phyloP scores from a whole-genome alignment of 92 coral and sea anemone species.

The Phenganax subtilis region DNA sequence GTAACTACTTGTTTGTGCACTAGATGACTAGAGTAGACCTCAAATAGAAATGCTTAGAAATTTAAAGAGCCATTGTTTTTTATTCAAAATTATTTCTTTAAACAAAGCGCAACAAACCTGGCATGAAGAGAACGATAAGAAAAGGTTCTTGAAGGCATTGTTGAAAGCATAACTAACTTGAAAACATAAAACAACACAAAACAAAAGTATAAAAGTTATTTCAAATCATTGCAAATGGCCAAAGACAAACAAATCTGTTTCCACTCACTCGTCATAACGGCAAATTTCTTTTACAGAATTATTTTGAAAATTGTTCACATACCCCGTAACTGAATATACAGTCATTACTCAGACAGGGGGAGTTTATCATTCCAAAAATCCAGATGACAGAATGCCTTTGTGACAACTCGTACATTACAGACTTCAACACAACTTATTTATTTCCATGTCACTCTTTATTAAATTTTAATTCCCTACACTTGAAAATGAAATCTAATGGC shows the following conservation, averaged over 20 bases:
- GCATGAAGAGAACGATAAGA: slow-evolving; percentile 18
- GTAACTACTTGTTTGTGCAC: too few species aligned
- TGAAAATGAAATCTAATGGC: too few species aligned
- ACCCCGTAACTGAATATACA: neutral
- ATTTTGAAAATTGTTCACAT: too few species aligned
- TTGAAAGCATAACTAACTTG: neutral
- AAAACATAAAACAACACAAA: neutral
- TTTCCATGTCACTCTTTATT: too few species aligned
- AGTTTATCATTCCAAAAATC: neutral
- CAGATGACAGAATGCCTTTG: too few species aligned
- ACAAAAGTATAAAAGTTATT: neutral
- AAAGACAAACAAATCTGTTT: neutral
- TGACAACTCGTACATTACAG: too few species aligned
- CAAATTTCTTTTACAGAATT: neutral
- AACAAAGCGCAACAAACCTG: neutral
- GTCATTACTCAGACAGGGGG: neutral
- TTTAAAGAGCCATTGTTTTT: neutral
- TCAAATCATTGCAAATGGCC: neutral
- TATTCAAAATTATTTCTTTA: neutral
- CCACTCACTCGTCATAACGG: neutral
- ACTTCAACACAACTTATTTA: too few species aligned
- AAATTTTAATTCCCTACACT: too few species aligned
- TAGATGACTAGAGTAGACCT: too few species aligned
- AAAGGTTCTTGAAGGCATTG: slow-evolving; percentile 10
- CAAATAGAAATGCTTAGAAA: too few species aligned